phyloP scores from a whole-genome alignment of 2,113 vertebrate genomes.

The Pleuronectes platessa region DNA sequence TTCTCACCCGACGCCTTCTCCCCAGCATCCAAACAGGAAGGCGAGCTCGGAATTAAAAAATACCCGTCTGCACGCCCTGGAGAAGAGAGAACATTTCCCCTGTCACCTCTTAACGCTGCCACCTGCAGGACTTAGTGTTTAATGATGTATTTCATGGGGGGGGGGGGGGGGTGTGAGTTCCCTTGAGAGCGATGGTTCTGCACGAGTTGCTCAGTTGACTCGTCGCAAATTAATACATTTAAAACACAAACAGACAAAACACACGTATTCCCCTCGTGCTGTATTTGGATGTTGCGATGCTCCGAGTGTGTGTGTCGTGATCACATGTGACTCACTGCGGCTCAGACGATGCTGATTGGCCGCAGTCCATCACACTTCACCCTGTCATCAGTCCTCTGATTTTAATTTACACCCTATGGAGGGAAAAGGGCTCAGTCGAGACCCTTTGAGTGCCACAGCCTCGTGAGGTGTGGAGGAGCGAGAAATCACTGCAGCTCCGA shows the following conservation, averaged over 20 bases:
- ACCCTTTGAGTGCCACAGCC: not conserved
- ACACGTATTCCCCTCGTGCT: not conserved
- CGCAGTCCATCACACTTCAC: not conserved
- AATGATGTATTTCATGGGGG: no score
- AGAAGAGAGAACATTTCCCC: not conserved
- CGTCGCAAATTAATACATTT: not conserved
- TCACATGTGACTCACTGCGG: not conserved
- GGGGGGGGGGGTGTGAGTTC: no score
- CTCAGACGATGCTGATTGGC: constrained; percentile 4
- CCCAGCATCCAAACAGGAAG: not conserved
- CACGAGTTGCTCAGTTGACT: no score
- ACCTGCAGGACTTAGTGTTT: not conserved
- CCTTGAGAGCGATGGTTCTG: no score
- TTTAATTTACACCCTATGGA: not conserved
- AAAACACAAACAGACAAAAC: not conserved
- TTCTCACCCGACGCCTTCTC: not conserved
- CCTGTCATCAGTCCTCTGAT: not conserved
- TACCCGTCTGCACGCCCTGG: not conserved
- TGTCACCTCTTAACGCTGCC: not conserved
- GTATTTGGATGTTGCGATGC: not conserved
- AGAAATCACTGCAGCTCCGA: not conserved
- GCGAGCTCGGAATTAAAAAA: not conserved
- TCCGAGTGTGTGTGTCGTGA: no score
- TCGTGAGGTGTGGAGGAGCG: not conserved
- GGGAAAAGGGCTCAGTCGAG: not conserved